These are phyloP conservation scores for Agonopterix arenella DNA, from an alignment of 2,888 invertebrate genomes.

Conservation along the genomic window DNA sequence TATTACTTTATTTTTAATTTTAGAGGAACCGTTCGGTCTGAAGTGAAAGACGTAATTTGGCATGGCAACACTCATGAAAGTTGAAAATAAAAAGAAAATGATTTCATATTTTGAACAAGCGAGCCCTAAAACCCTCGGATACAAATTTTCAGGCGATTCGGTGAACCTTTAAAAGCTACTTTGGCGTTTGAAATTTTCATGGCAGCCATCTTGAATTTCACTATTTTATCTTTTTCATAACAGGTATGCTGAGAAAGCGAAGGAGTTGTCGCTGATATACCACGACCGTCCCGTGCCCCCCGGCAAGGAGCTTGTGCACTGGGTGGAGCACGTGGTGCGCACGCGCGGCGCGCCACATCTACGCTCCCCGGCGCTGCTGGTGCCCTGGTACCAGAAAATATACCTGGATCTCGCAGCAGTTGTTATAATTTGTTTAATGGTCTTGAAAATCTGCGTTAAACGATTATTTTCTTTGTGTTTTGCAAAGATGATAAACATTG, in stretches of 20 bases:
- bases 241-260: constrained; percentile 31
- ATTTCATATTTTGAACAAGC: no score
- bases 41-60: no score
- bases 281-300: constrained; percentile 70
- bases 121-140: no score
- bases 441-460: background rate
- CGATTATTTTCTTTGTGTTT: background rate
- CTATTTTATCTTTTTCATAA: no score
- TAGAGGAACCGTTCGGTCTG: no score
- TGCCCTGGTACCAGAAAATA: constrained; percentile 47
- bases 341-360: constrained; percentile 75
- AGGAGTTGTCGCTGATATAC: constrained; percentile 35
- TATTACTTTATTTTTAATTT: no score
- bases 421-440: constrained; percentile 6
- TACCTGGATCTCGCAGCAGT: constrained; percentile 33
- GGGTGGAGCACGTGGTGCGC: constrained; percentile 80
- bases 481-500: background rate
- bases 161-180: no score
- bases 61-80: no score
- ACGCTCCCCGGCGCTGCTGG: constrained; percentile 33
- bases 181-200: no score
- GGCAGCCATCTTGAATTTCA: no score
- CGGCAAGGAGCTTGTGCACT: constrained; percentile 79
- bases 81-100: no score
- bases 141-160: no score